Evolutionary conservation across 2,797 vertebrate genomes (phyloP).

Genomic region (Acanthurus tractus): DNA sequence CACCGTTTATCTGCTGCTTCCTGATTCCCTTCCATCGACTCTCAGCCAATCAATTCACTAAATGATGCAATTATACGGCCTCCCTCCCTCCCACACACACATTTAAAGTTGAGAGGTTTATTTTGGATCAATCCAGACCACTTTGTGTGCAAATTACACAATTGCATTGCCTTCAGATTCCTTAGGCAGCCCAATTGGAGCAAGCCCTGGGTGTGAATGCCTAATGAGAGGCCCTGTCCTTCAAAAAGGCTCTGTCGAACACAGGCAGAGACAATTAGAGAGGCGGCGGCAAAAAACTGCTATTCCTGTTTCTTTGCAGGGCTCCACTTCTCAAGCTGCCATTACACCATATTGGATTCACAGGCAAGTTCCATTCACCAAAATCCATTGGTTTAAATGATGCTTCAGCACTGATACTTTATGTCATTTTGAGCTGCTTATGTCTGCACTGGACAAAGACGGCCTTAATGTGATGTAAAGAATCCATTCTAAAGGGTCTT

Average conservation of each 20-base stretch:
- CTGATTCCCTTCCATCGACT: constrained; percentile 96
- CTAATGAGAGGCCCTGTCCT: constrained; percentile 86
- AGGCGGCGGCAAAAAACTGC: constrained; percentile 29
- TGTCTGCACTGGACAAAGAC: background rate
- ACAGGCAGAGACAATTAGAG: constrained; percentile 74
- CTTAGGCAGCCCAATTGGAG: constrained; percentile 90
- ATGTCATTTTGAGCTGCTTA: constrained; percentile 6
- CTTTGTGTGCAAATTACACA: constrained; percentile 97
- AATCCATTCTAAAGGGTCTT: background rate
- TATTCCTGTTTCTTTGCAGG: constrained; percentile 43
- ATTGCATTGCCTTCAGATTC: constrained; percentile 92
- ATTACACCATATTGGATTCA: constrained; percentile 38
- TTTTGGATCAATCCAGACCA: constrained; percentile 97
- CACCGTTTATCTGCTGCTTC: constrained; percentile 94
- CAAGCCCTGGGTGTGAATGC: constrained; percentile 85
- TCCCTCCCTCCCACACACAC: constrained; percentile 76
- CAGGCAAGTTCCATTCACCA: constrained; percentile 30
- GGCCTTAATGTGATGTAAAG: background rate
- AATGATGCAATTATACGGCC: constrained; percentile 98
- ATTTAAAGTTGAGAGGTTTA: constrained; percentile 98
- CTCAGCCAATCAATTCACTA: constrained; percentile 95
- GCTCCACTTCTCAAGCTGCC: constrained; percentile 9
- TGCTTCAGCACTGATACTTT: constrained; percentile 3
- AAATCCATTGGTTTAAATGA: constrained; percentile 40
- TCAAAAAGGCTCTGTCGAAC: constrained; percentile 77